Evolutionary conservation across 2,888 invertebrate genomes (phyloP).

Genomic region (Odontomyia ornata): DNA sequence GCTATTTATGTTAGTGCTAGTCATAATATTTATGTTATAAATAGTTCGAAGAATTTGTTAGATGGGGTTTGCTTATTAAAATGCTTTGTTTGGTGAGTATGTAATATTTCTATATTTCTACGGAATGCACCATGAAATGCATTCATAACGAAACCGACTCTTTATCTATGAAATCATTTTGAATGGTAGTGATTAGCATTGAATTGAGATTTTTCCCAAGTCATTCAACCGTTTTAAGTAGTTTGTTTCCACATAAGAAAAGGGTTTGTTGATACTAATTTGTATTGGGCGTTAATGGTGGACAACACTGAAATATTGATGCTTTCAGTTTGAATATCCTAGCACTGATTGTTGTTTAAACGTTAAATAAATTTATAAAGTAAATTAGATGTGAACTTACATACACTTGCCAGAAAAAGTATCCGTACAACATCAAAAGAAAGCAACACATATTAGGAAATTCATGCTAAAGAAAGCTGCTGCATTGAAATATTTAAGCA

Average conservation of each 20-base stretch:
- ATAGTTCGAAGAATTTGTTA: background rate
- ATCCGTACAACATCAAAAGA: too few species aligned
- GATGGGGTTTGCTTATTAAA: background rate
- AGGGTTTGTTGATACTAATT: too few species aligned
- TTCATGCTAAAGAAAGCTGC: too few species aligned
- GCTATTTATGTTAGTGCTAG: background rate
- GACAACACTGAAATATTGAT: too few species aligned
- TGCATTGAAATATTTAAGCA: too few species aligned
- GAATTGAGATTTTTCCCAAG: background rate
- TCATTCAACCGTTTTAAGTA: background rate
- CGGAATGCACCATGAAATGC: background rate
- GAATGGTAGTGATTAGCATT: background rate
- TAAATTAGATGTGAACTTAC: too few species aligned
- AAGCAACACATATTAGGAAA: too few species aligned
- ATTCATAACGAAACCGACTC: background rate
- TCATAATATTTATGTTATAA: conserved; percentile 1
- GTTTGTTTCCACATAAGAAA: background rate
- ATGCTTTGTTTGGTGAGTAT: conserved; percentile 3
- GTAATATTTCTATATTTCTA: background rate
- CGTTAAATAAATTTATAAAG: too few species aligned
- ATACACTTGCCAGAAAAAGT: too few species aligned
- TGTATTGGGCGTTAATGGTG: too few species aligned
- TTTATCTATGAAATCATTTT: background rate
- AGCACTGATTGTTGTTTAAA: too few species aligned
- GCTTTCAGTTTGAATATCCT: too few species aligned